Evolutionary conservation across 2,888 invertebrate genomes (phyloP).

Genomic region (Sphaerophoria rueppellii): DNA sequence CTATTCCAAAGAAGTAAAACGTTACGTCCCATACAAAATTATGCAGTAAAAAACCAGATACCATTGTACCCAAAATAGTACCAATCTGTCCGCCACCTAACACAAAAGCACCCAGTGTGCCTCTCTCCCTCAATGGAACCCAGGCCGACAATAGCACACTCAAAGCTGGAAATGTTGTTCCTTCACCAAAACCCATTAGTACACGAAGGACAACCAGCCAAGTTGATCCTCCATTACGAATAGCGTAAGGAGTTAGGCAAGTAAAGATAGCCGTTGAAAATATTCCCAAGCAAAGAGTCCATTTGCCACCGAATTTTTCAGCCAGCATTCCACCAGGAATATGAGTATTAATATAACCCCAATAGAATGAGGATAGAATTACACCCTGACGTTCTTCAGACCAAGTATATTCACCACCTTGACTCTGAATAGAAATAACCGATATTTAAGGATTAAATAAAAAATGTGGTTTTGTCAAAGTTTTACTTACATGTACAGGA

Average conservation of each 20-base stretch:
- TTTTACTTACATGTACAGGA: conserved; percentile 56
- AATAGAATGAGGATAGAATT: conserved; percentile 92
- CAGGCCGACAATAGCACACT: conserved; percentile 91
- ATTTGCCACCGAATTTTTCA: conserved; percentile 92
- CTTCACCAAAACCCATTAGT: conserved; percentile 92
- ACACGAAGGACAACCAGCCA: conserved; percentile 89
- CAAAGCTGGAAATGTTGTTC: conserved; percentile 92
- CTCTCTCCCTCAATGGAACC: conserved; percentile 90
- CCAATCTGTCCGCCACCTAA: conserved; percentile 89
- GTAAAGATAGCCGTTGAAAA: conserved; percentile 92
- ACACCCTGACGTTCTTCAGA: conserved; percentile 88
- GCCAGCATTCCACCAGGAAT: conserved; percentile 92
- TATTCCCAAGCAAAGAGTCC: conserved; percentile 91
- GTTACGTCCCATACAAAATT: conserved; percentile 89
- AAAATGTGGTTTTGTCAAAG: neutral
- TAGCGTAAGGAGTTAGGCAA: conserved; percentile 89
- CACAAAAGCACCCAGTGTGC: conserved; percentile 90
- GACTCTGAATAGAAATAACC: conserved; percentile 3
- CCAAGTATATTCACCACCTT: conserved; percentile 84
- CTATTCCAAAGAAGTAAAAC: conserved; percentile 91
- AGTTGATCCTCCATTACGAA: conserved; percentile 85
- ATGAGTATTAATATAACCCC: conserved; percentile 92
- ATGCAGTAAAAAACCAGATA: conserved; percentile 88
- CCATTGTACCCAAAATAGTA: conserved; percentile 85
- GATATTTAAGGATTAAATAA: neutral